Evolutionary conservation across 2,888 invertebrate species (phyloP).

Genomic region (Linyphia triangularis): DNA sequence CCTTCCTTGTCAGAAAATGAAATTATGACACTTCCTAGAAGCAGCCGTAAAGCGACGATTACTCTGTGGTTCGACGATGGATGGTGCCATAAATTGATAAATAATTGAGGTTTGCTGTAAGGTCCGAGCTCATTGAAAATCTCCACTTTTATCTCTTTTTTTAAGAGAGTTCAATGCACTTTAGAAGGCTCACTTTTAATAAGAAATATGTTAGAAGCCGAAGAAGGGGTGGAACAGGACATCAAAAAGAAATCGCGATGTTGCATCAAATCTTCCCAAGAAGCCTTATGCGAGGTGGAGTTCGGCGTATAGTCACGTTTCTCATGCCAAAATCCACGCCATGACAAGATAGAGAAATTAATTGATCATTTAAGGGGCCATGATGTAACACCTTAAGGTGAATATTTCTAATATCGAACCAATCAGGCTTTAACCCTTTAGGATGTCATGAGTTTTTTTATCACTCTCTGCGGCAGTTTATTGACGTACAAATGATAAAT

Average conservation of each 20-base stretch:
- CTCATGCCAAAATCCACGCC: neutral
- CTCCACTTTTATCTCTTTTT: neutral
- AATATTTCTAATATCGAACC: neutral
- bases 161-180: conserved; percentile 3
- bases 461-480: too few species aligned
- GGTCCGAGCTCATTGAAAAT: neutral
- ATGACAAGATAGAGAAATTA: neutral
- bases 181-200: neutral
- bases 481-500: too few species aligned
- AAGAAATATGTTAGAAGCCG: neutral
- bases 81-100: neutral
- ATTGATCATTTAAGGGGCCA: too few species aligned
- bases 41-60: neutral
- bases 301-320: neutral
- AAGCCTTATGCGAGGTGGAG: neutral
- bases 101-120: neutral
- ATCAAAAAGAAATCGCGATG: neutral
- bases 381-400: neutral
- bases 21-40: neutral
- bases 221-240: neutral
- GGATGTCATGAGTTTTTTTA: too few species aligned
- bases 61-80: neutral
- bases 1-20: neutral
- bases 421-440: too few species aligned
- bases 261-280: neutral